Evolutionary conservation across 92 coral and sea anemone species (phyloP).

Genomic region (Zoanthus gigantus): DNA sequence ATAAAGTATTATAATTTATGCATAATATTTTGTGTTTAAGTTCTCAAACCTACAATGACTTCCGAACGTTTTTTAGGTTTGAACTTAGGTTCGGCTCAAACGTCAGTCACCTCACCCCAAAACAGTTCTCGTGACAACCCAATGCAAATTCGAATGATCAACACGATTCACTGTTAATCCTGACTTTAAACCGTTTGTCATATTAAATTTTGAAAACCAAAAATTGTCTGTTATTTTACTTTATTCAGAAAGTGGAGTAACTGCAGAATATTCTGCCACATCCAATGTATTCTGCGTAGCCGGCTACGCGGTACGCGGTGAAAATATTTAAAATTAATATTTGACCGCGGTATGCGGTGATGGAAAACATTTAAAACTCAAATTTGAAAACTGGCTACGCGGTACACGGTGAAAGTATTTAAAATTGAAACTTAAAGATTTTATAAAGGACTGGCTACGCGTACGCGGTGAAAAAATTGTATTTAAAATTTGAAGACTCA

Average conservation of each 20-base stretch:
- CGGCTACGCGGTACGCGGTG: too few relatives aligned
- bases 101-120: neutral
- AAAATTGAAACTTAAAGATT: too few relatives aligned
- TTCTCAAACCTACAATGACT: conserved; percentile 8
- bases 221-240: conserved; percentile 1
- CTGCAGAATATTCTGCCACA: too few relatives aligned
- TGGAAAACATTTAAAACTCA: too few relatives aligned
- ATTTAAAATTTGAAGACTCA: neutral
- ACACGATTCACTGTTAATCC: conserved; percentile 19
- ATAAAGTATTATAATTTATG: conserved; percentile 1
- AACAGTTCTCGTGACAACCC: conserved; percentile 21
- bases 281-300: too few relatives aligned
- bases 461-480: too few relatives aligned
- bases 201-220: neutral
- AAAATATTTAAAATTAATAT: too few relatives aligned
- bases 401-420: too few relatives aligned
- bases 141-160: conserved; percentile 24
- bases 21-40: neutral
- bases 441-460: too few relatives aligned
- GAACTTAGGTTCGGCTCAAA: conserved; percentile 27
- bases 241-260: neutral
- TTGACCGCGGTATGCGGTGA: too few relatives aligned
- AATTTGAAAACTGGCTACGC: too few relatives aligned
- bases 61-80: neutral
- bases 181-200: conserved; percentile 14